Base-by-base conservation (phyloP, 2,113 vertebrate genomes). In the Rhadina sibilatrix region DNA sequence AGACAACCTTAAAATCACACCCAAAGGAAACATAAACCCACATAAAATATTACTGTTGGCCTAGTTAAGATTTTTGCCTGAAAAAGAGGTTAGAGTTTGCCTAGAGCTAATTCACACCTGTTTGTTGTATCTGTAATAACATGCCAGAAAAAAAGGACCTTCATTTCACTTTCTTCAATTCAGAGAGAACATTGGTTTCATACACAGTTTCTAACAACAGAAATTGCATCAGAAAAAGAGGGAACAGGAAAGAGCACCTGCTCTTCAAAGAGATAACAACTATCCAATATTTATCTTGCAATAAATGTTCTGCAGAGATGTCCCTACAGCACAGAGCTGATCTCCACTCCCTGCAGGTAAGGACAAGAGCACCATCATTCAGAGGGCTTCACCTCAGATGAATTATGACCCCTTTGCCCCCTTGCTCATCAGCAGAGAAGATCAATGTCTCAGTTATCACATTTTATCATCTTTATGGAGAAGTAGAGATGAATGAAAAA, bases 401-500 rank as follows among this genome's bases (percentile, higher is more conserved):
- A 92, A 46, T 93, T 89, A 85, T 74, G 44, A 57, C 25, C 40
- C 18, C 24, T 8, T 7, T 28, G 11, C 17, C 54, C 15, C 19
- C 66, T 77, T 66, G 25, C 22, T 79, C 49, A 33, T 44, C 46
- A 82, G 20, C 28, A 74, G 42, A 25, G 52, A 79, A 75, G 82
- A 93, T 71, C 90, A 90, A 12, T 84, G 76, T 50, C 77, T 87
- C 83, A 78, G 25, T 61, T 63, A 27, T 47, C 12, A 2, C 12
- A 57, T 53, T 96, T 65, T 6, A 59, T 90, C 61, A 42, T 40
- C 56, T 35, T 91, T 38, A 60, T 5, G 69, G 64, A 76, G 54
- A 69, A 50, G 27, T 38, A 60, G 33, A 65, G 47, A 94, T 77
- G n/a, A 93, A 93, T 92, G 54, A 89, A 97, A 97, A 94, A 96